Evolutionary conservation across 2,888 invertebrate genomes (phyloP), one percentile per base, ranked within the genome.

Genomic region (Blera fallax): DNA sequence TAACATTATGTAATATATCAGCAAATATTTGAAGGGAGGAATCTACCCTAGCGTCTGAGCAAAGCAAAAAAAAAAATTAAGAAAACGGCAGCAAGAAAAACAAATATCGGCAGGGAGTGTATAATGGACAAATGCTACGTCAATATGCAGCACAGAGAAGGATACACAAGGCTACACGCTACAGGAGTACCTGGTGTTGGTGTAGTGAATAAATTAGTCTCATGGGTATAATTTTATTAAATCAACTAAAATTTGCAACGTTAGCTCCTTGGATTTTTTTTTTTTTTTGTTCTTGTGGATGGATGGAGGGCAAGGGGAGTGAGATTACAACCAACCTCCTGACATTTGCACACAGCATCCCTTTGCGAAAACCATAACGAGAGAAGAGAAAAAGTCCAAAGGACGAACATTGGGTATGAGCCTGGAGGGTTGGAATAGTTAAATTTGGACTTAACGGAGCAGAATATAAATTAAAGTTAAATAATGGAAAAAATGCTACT

Each of bases 151-250:
- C 67, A 76, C 56, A 64, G n/a, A 32, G 65, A 70, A 21, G 60
- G 18, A 79, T 54, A 73, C 52, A 52, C 40, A 72, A 43, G 27
- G 32, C 62, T 60, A 58, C 27, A 58, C 32, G 29, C 58, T 32
- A 18, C 11, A 27, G 48, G 54, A 60, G 81, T 78, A 82, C 87
- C 87, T 82, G 81, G 72, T 69, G 87, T 64, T 87, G 72, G 89
- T 89, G 89, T 89, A 90, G 77, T 82, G 87, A 87, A 82, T 90
- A 91, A 91, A 91, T 91, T 91, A 90, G 90, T 90, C 92, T 89
- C 91, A 88, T 90, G 91, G 90, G 91, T 90, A 89, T 89, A 89
- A 91, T 91, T 90, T 91, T 89, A 91, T 91, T 91, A 91, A 91
- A 91, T 91, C 91, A 91, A 91, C 91, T 89, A 89, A 90, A 91